These are phyloP conservation scores for Caradrina clavipalpis DNA, from an alignment of 2,888 invertebrate genomes.

Conservation along the genomic window DNA sequence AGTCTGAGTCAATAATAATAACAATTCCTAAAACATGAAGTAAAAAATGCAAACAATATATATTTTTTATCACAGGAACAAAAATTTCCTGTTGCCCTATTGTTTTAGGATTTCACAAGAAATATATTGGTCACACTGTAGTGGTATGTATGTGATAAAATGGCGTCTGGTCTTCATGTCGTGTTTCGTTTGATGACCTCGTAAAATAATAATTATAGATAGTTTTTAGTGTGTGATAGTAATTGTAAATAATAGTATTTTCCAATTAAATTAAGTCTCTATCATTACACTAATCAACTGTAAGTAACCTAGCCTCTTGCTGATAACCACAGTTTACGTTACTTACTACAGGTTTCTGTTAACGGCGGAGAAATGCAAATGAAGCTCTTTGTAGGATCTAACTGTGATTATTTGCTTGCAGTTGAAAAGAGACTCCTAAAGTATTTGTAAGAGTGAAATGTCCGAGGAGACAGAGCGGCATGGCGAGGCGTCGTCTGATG, in stretches of 20 bases:
- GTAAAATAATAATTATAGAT: slow-evolving; percentile 68
- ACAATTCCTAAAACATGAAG: too few species aligned
- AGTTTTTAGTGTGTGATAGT: slow-evolving; percentile 48
- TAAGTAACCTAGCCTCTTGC: slow-evolving; percentile 73
- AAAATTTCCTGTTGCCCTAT: too few species aligned
- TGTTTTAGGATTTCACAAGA: too few species aligned
- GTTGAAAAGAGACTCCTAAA: slow-evolving; percentile 84
- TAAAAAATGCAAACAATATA: not conserved
- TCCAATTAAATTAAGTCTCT: slow-evolving; percentile 46
- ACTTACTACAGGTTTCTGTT: slow-evolving; percentile 79
- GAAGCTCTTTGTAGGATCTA: slow-evolving; percentile 74
- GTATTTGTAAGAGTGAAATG: slow-evolving; percentile 88
- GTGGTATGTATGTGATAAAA: slow-evolving; percentile 83
- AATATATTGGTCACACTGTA: slow-evolving; percentile 63
- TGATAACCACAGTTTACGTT: slow-evolving; percentile 49
- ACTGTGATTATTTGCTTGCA: slow-evolving; percentile 85
- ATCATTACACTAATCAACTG: slow-evolving; percentile 66
- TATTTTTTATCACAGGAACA: too few species aligned
- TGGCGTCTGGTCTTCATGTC: slow-evolving; percentile 77
- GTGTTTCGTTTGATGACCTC: slow-evolving; percentile 77
- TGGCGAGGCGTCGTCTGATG: slow-evolving; percentile 86
- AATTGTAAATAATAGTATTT: slow-evolving; percentile 51
- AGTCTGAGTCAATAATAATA: not conserved
- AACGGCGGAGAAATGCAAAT: slow-evolving; percentile 81
- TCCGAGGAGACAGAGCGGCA: slow-evolving; percentile 89